Conservation (phyloP, 2,113 vertebrate genomes). For the Nasalis larvatus region DNA sequence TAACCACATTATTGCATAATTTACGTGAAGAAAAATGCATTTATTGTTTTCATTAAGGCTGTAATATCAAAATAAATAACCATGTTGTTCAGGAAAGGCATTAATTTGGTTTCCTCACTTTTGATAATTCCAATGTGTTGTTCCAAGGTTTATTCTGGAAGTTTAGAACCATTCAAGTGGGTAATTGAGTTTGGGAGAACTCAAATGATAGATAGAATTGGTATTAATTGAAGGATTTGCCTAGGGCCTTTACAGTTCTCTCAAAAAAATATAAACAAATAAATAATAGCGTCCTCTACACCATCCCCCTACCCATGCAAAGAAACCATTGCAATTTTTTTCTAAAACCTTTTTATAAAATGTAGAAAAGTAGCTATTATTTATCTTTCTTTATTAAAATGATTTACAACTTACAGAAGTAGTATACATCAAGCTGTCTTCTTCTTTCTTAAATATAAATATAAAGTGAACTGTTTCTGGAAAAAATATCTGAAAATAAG, state of each 20-base stretch:
- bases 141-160: conserved; percentile 48
- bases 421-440: neutral
- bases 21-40: neutral
- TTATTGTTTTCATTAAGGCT: neutral
- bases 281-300: neutral
- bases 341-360: neutral
- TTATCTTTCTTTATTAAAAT: neutral
- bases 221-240: conserved; percentile 57
- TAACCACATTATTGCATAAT: neutral
- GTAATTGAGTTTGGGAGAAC: conserved; percentile 49
- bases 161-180: conserved; percentile 49
- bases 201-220: neutral
- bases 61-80: conserved; percentile 8
- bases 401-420: neutral
- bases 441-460: neutral
- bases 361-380: neutral
- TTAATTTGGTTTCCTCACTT: neutral
- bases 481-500: neutral
- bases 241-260: neutral
- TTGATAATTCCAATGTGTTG: neutral
- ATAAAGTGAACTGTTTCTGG: neutral
- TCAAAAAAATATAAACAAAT: neutral
- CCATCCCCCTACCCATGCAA: neutral
- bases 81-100: neutral
- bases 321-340: neutral